Percentiles rank a stretch among this genome's conserved stretches.
These are phyloP conservation scores for Myopa tessellatipennis DNA, from an alignment of 2,888 invertebrate species.

Conservation along the genomic window DNA sequence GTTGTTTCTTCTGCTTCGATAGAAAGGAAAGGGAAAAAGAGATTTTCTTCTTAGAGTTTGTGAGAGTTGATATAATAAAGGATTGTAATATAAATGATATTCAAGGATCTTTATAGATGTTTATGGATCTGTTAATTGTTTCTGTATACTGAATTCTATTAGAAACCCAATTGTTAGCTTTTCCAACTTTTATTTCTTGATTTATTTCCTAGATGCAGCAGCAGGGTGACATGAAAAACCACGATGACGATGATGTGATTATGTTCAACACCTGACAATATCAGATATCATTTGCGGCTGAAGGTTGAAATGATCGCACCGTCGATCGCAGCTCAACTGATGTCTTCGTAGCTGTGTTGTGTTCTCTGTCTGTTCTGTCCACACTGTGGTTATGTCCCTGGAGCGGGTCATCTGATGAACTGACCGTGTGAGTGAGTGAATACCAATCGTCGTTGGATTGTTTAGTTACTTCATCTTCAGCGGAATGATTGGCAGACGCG, in stretches of 20 bases:
- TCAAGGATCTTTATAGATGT: no score
- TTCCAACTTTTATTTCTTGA: no score
- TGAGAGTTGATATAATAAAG: no score
- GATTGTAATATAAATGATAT: no score
- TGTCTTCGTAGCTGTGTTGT: neutral
- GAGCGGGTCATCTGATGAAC: neutral
- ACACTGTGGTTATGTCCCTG: no score
- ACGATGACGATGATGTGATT: slow-evolving; percentile 2
- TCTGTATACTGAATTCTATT: no score
- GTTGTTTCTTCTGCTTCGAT: no score
- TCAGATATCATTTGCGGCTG: neutral
- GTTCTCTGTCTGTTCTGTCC: neutral
- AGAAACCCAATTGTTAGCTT: no score
- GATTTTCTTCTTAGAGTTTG: no score
- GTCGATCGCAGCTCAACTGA: neutral
- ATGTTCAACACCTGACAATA: slow-evolving; percentile 7
- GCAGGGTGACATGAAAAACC: neutral
- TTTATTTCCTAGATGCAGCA: no score
- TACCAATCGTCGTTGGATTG: neutral
- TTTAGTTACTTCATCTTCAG: slow-evolving; percentile 54
- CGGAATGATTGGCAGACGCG: slow-evolving; percentile 58
- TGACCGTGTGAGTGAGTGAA: slow-evolving; percentile 19
- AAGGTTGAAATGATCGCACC: neutral
- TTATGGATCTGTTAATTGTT: no score
- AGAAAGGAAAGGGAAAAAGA: no score